Percentiles rank a stretch among this genome's conserved stretches.
Evolutionary conservation across 1,140 invertebrate species (phyloP).

Genomic region (Episyrphus balteatus): DNA sequence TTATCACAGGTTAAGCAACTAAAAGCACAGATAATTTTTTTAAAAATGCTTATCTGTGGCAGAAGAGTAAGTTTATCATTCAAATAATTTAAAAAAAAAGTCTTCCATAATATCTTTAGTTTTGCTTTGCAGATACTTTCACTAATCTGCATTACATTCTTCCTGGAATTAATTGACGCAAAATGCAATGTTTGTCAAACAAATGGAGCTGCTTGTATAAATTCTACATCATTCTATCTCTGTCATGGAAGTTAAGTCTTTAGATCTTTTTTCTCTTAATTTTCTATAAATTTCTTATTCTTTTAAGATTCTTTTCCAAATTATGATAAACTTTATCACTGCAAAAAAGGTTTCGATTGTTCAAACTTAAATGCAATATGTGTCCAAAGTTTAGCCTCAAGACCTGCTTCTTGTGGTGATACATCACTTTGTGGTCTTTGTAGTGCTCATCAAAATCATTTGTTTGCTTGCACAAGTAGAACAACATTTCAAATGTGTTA

Average conservation of each 20-base stretch:
- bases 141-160: too few relatives aligned
- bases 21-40: too few relatives aligned
- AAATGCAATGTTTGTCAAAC: constrained; percentile 27
- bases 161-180: not conserved
- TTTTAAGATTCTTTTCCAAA: constrained; percentile 7
- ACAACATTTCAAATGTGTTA: constrained; percentile 31
- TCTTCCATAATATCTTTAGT: too few relatives aligned
- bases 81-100: too few relatives aligned
- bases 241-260: constrained; percentile 23
- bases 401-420: constrained; percentile 20
- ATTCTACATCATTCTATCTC: constrained; percentile 28
- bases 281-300: not conserved
- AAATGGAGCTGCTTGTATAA: constrained; percentile 27
- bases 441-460: constrained; percentile 22
- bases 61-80: too few relatives aligned
- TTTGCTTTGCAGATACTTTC: too few relatives aligned
- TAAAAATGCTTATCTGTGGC: too few relatives aligned
- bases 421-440: constrained; percentile 25
- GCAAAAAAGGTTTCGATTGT: constrained; percentile 24
- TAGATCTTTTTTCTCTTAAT: not conserved
- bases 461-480: constrained; percentile 26
- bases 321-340: constrained; percentile 18
- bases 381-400: constrained; percentile 20
- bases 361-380: constrained; percentile 24
- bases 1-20: too few relatives aligned